Evolutionary conservation across 2,113 vertebrate species (phyloP).

Genomic region (Lagopus leucura): DNA sequence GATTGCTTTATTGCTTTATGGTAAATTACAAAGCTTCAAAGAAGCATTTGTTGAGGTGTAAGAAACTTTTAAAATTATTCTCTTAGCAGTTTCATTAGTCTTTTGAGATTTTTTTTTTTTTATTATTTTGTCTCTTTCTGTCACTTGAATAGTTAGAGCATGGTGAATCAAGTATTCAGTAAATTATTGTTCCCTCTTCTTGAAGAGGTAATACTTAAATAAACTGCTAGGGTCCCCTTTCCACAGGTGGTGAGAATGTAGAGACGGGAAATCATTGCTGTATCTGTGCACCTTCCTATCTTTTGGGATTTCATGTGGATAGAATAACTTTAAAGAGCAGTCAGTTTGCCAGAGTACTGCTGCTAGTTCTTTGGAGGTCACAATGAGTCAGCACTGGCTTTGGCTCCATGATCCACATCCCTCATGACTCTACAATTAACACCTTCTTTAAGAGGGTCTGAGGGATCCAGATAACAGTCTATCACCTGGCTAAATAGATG

Average conservation of each 20-base stretch:
- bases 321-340: conserved; percentile 1
- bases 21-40: conserved; percentile 25
- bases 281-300: background rate
- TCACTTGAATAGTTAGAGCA: conserved; percentile 30
- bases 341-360: background rate
- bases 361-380: background rate
- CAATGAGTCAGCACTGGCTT: background rate
- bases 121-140: conserved; percentile 55
- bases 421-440: background rate
- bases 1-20: conserved; percentile 18
- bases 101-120: conserved; percentile 64
- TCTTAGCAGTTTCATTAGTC: conserved; percentile 3
- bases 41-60: conserved; percentile 20
- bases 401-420: background rate
- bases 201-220: background rate
- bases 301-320: background rate
- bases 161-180: conserved; percentile 39
- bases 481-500: background rate
- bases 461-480: background rate
- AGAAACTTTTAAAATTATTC: conserved; percentile 4
- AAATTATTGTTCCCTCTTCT: conserved; percentile 27
- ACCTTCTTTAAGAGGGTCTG: background rate
- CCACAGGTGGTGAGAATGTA: background rate
- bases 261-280: background rate
- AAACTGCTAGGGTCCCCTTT: background rate